Evolutionary conservation across 2,888 invertebrate species (phyloP).

Genomic region (Nemoura dubitans): DNA sequence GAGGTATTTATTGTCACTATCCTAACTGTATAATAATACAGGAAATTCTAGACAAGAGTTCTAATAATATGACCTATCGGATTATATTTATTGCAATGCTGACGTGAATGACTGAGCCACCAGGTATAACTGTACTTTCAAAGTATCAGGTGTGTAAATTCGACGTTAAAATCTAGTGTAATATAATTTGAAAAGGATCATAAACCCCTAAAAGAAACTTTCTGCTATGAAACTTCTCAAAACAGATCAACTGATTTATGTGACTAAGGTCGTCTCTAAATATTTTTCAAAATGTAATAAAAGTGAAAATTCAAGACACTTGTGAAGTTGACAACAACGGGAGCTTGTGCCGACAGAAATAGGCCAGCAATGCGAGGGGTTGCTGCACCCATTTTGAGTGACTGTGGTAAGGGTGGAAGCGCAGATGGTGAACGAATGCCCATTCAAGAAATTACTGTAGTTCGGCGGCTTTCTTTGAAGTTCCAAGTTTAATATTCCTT

Average conservation of each 20-base stretch:
- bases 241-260: background rate
- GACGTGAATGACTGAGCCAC: background rate
- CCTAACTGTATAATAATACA: background rate
- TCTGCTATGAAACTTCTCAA: background rate
- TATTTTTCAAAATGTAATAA: background rate
- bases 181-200: background rate
- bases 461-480: background rate
- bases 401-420: background rate
- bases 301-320: background rate
- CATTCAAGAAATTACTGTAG: background rate
- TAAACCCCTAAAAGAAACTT: background rate
- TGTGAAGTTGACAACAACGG: background rate
- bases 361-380: background rate
- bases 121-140: conserved; percentile 4
- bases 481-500: background rate
- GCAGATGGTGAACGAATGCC: background rate
- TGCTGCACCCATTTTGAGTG: background rate
- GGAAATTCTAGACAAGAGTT: background rate
- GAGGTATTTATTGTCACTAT: background rate
- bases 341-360: background rate
- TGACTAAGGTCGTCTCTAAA: background rate
- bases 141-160: background rate
- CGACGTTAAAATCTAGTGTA: background rate
- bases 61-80: background rate
- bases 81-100: background rate